phyloP scores from a whole-genome alignment of 2,797 vertebrate species.

The Malacoraja senta region DNA sequence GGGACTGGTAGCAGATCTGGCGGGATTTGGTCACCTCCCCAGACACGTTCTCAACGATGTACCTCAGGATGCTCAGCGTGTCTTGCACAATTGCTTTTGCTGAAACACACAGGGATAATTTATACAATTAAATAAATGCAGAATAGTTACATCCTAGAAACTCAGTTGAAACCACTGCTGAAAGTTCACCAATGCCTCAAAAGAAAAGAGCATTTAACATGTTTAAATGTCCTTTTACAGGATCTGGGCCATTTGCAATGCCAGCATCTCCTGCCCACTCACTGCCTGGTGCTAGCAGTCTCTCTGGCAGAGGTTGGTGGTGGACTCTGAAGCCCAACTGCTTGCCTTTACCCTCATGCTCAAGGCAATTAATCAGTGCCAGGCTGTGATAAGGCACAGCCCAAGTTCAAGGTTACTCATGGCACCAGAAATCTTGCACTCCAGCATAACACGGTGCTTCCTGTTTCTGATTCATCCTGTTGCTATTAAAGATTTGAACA shows the following conservation, averaged over 20 bases:
- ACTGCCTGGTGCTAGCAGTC: neutral
- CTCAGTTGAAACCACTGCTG: neutral
- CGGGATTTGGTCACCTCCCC: constrained; percentile 93
- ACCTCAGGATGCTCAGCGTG: constrained; percentile 80
- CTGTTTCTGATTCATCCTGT: neutral
- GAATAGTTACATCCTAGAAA: neutral
- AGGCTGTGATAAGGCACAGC: neutral
- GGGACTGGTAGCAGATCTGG: constrained; percentile 94
- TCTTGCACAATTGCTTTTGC: constrained; percentile 86
- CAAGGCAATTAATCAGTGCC: neutral
- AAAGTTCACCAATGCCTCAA: neutral
- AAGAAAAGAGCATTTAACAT: neutral
- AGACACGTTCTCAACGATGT: constrained; percentile 86
- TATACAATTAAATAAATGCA: neutral
- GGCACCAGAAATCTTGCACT: neutral
- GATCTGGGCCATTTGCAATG: too few species aligned
- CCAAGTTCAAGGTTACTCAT: neutral
- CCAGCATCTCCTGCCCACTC: too few species aligned
- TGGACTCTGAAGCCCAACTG: neutral
- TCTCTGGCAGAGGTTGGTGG: neutral
- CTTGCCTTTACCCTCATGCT: too few species aligned
- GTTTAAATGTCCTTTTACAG: too few species aligned
- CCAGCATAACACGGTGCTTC: neutral
- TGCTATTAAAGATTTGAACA: neutral
- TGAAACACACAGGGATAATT: constrained; percentile 49